These are phyloP conservation scores for Microplitis deprimator DNA, from an alignment of 2,888 invertebrate genomes.

Conservation along the genomic window DNA sequence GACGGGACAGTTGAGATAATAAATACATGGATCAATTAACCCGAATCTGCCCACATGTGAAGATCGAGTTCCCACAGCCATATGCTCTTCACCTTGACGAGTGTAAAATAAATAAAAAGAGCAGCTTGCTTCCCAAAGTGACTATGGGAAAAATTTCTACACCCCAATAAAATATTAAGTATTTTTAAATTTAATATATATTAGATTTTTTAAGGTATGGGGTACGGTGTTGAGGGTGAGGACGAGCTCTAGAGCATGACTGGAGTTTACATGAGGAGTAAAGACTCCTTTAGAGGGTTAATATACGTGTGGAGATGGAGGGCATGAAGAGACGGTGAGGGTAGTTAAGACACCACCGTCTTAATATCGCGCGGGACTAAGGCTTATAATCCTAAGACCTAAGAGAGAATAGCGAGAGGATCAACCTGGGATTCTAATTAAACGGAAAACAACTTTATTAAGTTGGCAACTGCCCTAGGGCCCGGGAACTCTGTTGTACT, in stretches of 20 bases:
- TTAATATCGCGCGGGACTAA: constrained; percentile 61
- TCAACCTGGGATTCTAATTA: constrained; percentile 69
- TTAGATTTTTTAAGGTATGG: too few species aligned
- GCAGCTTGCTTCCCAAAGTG: too few species aligned
- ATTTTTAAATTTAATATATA: too few species aligned
- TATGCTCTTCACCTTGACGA: constrained; percentile 4
- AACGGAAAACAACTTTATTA: constrained; percentile 70
- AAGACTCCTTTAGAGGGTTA: too few species aligned
- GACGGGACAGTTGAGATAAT: too few species aligned
- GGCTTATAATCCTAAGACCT: constrained; percentile 58
- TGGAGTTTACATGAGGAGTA: too few species aligned
- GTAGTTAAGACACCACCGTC: constrained; percentile 51
- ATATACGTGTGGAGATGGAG: constrained; percentile 25
- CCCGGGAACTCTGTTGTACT: constrained; percentile 24
- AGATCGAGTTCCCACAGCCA: constrained; percentile 19
- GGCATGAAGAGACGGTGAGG: constrained; percentile 14
- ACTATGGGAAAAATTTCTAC: too few species aligned
- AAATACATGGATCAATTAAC: not conserved
- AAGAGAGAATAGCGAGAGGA: constrained; percentile 62
- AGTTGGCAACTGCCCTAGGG: constrained; percentile 62
- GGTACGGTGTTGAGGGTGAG: too few species aligned
- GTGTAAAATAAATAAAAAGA: too few species aligned
- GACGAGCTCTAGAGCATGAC: too few species aligned
- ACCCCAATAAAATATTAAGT: too few species aligned
- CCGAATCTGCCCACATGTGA: constrained; percentile 26